Evolutionary conservation across 2,888 invertebrate genomes (phyloP).

Genomic region (Nematopogon swammerdamellus): DNA sequence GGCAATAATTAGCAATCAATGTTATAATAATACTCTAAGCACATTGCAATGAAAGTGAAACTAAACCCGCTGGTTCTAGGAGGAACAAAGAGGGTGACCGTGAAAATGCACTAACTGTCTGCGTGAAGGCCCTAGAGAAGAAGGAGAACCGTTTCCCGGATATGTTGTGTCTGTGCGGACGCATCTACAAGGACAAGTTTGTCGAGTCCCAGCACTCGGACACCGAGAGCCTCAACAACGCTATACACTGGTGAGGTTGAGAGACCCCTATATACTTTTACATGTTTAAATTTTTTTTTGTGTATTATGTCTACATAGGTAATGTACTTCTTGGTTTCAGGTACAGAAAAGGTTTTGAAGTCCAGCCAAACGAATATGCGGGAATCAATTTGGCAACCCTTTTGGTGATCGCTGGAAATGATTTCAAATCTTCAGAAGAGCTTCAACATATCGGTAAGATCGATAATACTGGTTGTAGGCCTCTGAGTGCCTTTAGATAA

Average conservation of each 20-base stretch:
- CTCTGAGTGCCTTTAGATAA: too few species aligned
- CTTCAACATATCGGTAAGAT: constrained; percentile 81
- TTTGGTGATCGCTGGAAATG: constrained; percentile 93
- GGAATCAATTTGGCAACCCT: constrained; percentile 98
- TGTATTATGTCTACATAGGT: too few species aligned
- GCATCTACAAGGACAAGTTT: constrained; percentile 97
- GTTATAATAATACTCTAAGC: neutral
- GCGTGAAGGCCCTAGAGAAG: constrained; percentile 85
- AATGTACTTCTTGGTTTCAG: constrained; percentile 21
- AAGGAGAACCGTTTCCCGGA: constrained; percentile 96
- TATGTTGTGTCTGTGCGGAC: constrained; percentile 94
- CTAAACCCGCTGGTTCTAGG: too few species aligned
- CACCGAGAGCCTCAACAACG: constrained; percentile 80
- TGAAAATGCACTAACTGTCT: constrained; percentile 89
- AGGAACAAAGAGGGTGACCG: constrained; percentile 93
- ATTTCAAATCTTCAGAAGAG: constrained; percentile 89
- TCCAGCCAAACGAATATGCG: constrained; percentile 98
- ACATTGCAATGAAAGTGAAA: neutral
- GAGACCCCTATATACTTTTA: too few species aligned
- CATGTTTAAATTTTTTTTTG: too few species aligned
- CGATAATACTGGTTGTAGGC: too few species aligned
- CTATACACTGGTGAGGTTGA: constrained; percentile 88
- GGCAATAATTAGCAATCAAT: neutral
- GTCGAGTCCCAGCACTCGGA: constrained; percentile 94
- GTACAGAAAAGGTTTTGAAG: constrained; percentile 95